Evolutionary conservation across 2,888 invertebrate genomes (phyloP).

Genomic region (Dione vanillae): DNA sequence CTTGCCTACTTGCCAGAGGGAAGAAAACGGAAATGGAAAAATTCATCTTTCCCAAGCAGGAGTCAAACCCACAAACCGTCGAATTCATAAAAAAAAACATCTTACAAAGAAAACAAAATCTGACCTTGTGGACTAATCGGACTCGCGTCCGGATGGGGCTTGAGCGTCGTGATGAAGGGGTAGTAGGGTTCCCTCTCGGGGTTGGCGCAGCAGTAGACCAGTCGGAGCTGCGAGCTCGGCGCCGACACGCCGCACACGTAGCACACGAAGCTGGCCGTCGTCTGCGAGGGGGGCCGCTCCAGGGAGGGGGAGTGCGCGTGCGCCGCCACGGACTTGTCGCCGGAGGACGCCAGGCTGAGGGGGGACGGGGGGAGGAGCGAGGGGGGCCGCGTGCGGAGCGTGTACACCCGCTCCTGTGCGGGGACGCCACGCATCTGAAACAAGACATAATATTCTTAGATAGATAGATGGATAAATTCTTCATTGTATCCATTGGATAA

Average conservation of each 20-base stretch:
- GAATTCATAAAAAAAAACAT: not conserved
- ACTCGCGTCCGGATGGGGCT: constrained; percentile 92
- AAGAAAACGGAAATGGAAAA: no score
- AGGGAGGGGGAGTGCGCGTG: constrained; percentile 69
- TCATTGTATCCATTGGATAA: no score
- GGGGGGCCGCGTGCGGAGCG: constrained; percentile 90
- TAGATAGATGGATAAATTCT: no score
- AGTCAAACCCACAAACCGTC: no score
- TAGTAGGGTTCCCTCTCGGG: constrained; percentile 95
- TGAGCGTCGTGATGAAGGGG: constrained; percentile 92
- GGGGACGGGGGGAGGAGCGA: constrained; percentile 80
- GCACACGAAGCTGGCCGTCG: constrained; percentile 89
- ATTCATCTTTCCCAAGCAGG: no score
- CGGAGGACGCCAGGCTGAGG: constrained; percentile 74
- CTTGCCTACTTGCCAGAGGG: no score
- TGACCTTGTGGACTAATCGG: constrained; percentile 94
- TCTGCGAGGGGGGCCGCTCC: constrained; percentile 61
- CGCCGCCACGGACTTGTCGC: constrained; percentile 69
- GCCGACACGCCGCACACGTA: constrained; percentile 94
- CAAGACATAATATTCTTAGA: not conserved
- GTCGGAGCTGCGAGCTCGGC: constrained; percentile 90
- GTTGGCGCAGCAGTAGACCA: constrained; percentile 93
- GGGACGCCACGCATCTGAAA: constrained; percentile 87
- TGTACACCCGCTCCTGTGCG: constrained; percentile 91
- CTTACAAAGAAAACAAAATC: constrained; percentile 33